phyloP scores from a whole-genome alignment of 2,113 vertebrate species.

The Istiophorus platypterus region DNA sequence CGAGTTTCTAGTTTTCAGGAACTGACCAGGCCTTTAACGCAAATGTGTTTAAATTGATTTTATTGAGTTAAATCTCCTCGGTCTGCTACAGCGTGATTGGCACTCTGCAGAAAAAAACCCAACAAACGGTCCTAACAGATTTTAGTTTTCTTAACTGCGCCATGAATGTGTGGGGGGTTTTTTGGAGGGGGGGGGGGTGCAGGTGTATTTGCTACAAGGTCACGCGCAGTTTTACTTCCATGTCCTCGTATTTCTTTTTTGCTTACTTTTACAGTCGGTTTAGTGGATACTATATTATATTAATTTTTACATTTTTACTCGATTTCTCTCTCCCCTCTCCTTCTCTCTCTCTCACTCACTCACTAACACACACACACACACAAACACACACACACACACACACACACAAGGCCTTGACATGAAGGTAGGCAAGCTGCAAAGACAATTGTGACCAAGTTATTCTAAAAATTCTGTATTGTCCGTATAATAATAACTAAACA shows the following conservation, averaged over 20 bases:
- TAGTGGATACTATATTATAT: neutral
- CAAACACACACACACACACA: neutral
- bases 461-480: neutral
- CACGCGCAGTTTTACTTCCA: no score
- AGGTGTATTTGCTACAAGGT: conserved; percentile 25
- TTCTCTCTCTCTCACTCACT: neutral
- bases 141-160: neutral
- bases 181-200: neutral
- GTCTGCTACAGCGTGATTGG: neutral
- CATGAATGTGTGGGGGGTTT: neutral
- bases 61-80: neutral
- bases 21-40: neutral
- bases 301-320: neutral
- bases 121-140: neutral
- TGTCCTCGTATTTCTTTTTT: neutral
- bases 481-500: neutral
- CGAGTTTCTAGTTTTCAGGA: neutral
- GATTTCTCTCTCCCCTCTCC: neutral
- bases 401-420: neutral
- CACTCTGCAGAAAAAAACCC: no score
- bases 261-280: neutral
- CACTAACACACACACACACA: neutral
- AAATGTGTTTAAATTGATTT: neutral
- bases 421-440: conserved; percentile 20
- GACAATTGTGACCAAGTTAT: neutral